Evolutionary conservation across 2,113 vertebrate species (phyloP).

Genomic region (Pipra filicauda): DNA sequence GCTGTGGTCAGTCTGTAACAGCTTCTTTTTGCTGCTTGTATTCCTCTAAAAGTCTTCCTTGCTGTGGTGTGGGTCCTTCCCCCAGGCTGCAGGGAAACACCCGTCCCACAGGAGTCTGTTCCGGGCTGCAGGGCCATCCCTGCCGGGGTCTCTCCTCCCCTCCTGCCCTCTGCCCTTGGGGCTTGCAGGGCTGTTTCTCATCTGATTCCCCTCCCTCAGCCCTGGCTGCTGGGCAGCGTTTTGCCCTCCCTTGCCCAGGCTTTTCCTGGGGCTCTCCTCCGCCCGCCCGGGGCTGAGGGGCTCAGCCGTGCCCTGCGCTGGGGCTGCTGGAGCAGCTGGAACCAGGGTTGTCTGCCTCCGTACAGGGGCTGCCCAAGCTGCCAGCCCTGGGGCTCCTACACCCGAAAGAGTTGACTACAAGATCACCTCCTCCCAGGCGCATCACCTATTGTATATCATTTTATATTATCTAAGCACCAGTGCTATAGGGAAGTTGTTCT

Average conservation of each 20-base stretch:
- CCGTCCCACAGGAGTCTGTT: too few relatives aligned
- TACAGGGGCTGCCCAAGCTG: too few relatives aligned
- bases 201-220: not conserved
- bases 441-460: not conserved
- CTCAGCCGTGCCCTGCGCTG: not conserved
- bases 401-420: not conserved
- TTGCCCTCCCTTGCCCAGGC: too few relatives aligned
- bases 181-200: not conserved
- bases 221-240: not conserved
- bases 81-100: too few relatives aligned
- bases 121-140: not conserved
- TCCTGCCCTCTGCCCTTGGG: not conserved
- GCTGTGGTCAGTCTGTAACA: accelerated
- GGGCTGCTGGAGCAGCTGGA: accelerated
- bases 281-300: not conserved
- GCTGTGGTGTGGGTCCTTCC: too few relatives aligned
- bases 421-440: not conserved
- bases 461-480: not conserved
- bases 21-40: too few relatives aligned
- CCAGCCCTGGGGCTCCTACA: not conserved
- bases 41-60: not conserved
- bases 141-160: not conserved
- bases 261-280: not conserved
- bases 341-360: accelerated
- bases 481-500: not conserved